A percentile compares a stretch with the other conserved stretches of the same genome.
These are phyloP conservation scores for Enteromius paludinosus DNA, from an alignment of 2,797 vertebrate species.

Conservation along the genomic window DNA sequence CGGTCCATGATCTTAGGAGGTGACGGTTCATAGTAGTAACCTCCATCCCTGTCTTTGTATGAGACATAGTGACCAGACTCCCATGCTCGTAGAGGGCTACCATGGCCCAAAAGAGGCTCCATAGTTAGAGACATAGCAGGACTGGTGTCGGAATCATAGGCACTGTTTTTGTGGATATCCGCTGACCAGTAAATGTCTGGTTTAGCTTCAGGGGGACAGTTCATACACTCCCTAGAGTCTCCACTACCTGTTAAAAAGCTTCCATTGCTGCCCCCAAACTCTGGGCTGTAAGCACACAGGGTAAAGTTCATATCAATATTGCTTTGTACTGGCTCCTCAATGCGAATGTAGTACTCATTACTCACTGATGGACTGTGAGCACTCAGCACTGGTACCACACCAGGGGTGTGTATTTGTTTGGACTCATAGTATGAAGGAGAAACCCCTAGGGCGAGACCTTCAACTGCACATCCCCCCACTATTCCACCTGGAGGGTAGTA, in stretches of 20 bases:
- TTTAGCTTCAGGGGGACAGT: slow-evolving; percentile 67
- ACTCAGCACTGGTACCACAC: slow-evolving; percentile 89
- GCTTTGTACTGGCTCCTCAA: slow-evolving; percentile 88
- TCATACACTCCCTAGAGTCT: slow-evolving; percentile 74
- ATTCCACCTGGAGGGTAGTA: slow-evolving; percentile 83
- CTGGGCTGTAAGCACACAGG: slow-evolving; percentile 85
- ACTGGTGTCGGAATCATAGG: slow-evolving; percentile 83
- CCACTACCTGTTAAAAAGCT: slow-evolving; percentile 79
- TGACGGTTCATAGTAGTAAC: slow-evolving; percentile 80
- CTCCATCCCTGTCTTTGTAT: slow-evolving; percentile 77
- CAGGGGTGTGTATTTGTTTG: slow-evolving; percentile 81
- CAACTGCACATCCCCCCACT: slow-evolving; percentile 74
- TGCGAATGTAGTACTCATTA: slow-evolving; percentile 94
- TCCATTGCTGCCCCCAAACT: slow-evolving; percentile 76
- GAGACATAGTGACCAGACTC: slow-evolving; percentile 82
- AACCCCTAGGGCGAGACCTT: slow-evolving; percentile 77
- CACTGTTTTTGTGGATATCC: slow-evolving; percentile 70
- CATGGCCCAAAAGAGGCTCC: slow-evolving; percentile 88
- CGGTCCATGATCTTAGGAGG: slow-evolving; percentile 69
- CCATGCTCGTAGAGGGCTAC: slow-evolving; percentile 76
- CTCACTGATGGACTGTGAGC: slow-evolving; percentile 89
- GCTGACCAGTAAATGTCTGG: slow-evolving; percentile 81
- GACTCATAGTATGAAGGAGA: slow-evolving; percentile 88
- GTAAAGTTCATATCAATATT: slow-evolving; percentile 84
- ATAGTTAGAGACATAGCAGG: slow-evolving; percentile 84